A percentile compares a stretch with the other conserved stretches of the same genome.
Evolutionary conservation across 2,888 invertebrate species (phyloP).

Genomic region (Limnephilus marmoratus): DNA sequence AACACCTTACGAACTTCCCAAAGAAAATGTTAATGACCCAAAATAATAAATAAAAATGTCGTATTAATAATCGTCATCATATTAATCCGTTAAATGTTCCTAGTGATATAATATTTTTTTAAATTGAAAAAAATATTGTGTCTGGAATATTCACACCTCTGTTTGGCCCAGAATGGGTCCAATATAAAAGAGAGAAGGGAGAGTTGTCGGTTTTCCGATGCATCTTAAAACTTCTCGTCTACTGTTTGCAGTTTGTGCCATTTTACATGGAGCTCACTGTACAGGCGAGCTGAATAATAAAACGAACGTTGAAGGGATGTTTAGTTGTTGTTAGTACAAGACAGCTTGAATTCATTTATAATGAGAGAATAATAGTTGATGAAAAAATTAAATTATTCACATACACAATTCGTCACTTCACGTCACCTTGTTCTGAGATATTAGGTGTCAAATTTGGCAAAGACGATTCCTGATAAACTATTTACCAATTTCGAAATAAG

Average conservation of each 20-base stretch:
- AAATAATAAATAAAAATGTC: no score
- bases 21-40: no score
- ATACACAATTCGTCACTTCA: no score
- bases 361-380: not conserved
- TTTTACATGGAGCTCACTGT: not conserved
- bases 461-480: no score
- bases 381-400: not conserved
- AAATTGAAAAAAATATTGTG: not conserved
- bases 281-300: not conserved
- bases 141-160: not conserved
- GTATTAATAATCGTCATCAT: no score
- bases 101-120: no score
- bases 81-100: no score
- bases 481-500: no score
- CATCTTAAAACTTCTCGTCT: not conserved
- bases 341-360: not conserved
- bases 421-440: no score
- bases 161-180: not conserved
- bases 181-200: not conserved
- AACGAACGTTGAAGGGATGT: not conserved
- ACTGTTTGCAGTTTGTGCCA: not conserved
- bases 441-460: no score
- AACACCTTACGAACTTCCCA: no score
- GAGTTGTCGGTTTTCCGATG: constrained; percentile 9
- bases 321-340: not conserved